Conservation (phyloP, 2,888 invertebrate genomes). For the Phortica okadai region DNA sequence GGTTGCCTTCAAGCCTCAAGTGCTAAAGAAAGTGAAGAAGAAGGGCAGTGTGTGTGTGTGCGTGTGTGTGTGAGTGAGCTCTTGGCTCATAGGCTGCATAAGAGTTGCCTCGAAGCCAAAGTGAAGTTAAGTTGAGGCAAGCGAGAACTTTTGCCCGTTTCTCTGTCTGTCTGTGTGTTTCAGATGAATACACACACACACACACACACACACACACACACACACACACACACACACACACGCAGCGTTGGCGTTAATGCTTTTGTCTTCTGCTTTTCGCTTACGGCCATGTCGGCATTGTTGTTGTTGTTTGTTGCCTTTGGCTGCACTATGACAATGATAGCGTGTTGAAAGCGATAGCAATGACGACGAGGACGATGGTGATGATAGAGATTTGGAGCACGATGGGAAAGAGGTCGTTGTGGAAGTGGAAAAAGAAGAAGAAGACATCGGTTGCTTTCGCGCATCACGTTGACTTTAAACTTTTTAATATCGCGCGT, state of each 20-base stretch:
- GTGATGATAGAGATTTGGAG: too few relatives aligned
- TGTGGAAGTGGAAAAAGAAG: too few relatives aligned
- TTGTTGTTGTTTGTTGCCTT: background rate
- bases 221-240: background rate
- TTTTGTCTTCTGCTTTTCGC: background rate
- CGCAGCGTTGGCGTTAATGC: background rate
- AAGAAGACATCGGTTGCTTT: background rate
- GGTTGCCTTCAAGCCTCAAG: background rate
- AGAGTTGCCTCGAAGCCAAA: background rate
- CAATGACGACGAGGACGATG: too few relatives aligned
- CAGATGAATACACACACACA: background rate
- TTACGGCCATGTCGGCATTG: background rate
- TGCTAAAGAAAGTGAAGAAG: background rate
- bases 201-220: background rate
- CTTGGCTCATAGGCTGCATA: too few relatives aligned
- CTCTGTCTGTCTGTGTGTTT: constrained; percentile 34
- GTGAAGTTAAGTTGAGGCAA: background rate
- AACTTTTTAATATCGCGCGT: constrained; percentile 19
- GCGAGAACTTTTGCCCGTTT: constrained; percentile 34
- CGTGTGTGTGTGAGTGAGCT: too few relatives aligned
- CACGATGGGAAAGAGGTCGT: too few relatives aligned
- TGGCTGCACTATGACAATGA: too few relatives aligned
- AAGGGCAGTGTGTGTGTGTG: too few relatives aligned
- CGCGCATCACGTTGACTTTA: background rate
- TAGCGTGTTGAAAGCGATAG: too few relatives aligned